These are phyloP conservation scores for Myathropa florea DNA, from an alignment of 2,888 invertebrate genomes.

Conservation along the genomic window DNA sequence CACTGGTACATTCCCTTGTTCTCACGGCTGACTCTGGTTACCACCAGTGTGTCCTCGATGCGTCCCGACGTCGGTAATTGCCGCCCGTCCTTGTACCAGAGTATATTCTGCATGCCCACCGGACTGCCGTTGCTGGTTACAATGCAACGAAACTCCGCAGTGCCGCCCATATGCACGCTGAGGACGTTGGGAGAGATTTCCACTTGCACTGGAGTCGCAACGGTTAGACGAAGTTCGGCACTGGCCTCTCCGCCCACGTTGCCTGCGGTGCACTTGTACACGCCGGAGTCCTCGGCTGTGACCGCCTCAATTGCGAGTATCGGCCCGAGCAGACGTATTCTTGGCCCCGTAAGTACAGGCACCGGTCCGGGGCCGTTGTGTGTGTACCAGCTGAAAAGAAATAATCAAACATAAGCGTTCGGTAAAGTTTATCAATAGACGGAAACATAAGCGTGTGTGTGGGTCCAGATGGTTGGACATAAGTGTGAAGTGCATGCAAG, in stretches of 20 bases:
- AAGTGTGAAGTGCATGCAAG: background rate
- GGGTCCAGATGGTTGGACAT: background rate
- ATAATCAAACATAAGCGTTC: background rate
- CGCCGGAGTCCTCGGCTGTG: conserved; percentile 86
- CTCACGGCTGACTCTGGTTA: conserved; percentile 86
- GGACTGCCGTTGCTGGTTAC: conserved; percentile 83
- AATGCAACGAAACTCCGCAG: conserved; percentile 87
- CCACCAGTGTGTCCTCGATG: conserved; percentile 84
- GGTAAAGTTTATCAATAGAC: background rate
- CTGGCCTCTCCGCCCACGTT: conserved; percentile 87
- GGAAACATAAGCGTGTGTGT: background rate
- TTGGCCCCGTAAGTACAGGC: conserved; percentile 84
- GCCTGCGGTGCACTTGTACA: conserved; percentile 86
- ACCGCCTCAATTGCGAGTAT: conserved; percentile 87
- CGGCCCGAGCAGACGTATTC: conserved; percentile 85
- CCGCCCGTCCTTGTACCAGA: conserved; percentile 86
- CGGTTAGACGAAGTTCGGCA: conserved; percentile 85
- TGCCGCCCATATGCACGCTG: conserved; percentile 88
- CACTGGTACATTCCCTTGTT: conserved; percentile 90
- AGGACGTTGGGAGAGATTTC: conserved; percentile 85
- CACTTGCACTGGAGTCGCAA: conserved; percentile 85
- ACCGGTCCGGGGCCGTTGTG: conserved; percentile 85
- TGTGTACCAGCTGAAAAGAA: conserved; percentile 84
- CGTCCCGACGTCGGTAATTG: conserved; percentile 86
- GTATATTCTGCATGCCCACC: conserved; percentile 82